Base-by-base conservation (phyloP, 2,797 vertebrate genomes). In the Lophotriccus pileatus region DNA sequence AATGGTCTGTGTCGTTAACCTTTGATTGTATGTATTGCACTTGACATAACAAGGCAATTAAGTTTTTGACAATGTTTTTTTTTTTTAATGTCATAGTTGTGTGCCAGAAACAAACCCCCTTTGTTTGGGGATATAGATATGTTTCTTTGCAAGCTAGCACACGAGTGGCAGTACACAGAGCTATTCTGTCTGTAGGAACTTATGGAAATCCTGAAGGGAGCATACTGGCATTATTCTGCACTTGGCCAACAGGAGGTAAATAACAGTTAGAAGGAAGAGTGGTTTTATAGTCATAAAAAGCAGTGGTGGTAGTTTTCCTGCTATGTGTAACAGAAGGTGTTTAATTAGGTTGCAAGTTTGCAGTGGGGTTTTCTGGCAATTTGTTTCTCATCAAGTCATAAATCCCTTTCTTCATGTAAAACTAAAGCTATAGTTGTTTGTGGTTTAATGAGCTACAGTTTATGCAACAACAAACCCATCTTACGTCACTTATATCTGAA, bases 331-430 rank as follows among this genome's bases (percentile, higher is more conserved):
- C 95, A 97, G 95, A 97, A 92, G 92, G 91, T 60, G 25, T 95
- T 97, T 96, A 93, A 96, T 97, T 96, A 95, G 87, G 66, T 87
- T 90, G 69, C 63, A 87, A 86, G 92, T 94, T 89, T 95, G 92
- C 92, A 93, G 73, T 74, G 88, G 85, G 84, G 2, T 60, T 91
- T 91, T 94, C 91, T 67, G 62, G 79, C 89, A 94, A 81, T 96
- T 95, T 94, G 87, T 95, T 83, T 86, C 89, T 90, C 82, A 90
- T 94, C 76, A 75, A 92, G 79, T 59, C 55, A 81, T 95, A 96
- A 96, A 92, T 95, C 56, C 81, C 74, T 92, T 94, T 86, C 66
- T 93, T 85, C 47, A 19, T 88, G 58, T 92, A 78, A 95, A 95
- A 89, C n/a, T 58, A 12, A 83, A 86, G 52, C 66, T 89, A 49